These are phyloP conservation scores for Plecotus auritus DNA, from an alignment of 2,113 vertebrate genomes.

Conservation along the genomic window DNA sequence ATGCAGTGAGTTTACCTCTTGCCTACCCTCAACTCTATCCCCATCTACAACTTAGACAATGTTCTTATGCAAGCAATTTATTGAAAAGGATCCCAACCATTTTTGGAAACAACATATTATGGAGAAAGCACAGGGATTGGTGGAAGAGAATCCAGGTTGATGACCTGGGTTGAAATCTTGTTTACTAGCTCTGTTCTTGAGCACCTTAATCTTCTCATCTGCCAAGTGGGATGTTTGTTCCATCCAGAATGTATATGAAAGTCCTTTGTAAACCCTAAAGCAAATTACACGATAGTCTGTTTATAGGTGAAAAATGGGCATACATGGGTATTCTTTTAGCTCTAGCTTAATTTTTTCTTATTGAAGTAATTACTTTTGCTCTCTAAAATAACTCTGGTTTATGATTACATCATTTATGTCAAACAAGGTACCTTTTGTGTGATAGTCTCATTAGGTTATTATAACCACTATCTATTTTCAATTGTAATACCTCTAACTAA, in stretches of 20 bases:
- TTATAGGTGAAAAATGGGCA: not conserved
- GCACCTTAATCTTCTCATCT: not conserved
- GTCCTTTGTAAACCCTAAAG: not conserved
- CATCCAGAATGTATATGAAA: not conserved
- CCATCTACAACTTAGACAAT: not conserved
- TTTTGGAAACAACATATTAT: not conserved
- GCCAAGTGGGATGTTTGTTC: not conserved
- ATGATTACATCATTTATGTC: conserved; percentile 58
- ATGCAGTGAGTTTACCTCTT: not conserved
- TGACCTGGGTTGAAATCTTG: not conserved
- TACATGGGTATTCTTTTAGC: not conserved
- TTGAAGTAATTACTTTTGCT: conserved; percentile 21
- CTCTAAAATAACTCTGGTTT: conserved; percentile 43
- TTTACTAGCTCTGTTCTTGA: not conserved
- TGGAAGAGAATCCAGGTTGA: not conserved
- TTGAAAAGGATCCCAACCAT: not conserved
- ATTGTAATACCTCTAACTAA: conserved; percentile 73
- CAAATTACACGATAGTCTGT: not conserved
- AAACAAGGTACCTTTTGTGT: conserved; percentile 72
- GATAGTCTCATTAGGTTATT: conserved; percentile 67
- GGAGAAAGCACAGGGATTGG: not conserved
- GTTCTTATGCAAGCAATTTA: not conserved
- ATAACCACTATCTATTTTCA: conserved; percentile 76
- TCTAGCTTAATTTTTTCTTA: not conserved
- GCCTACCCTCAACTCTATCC: not conserved